phyloP scores from a whole-genome alignment of 2,797 vertebrate genomes.

The Sebastes reedi region DNA sequence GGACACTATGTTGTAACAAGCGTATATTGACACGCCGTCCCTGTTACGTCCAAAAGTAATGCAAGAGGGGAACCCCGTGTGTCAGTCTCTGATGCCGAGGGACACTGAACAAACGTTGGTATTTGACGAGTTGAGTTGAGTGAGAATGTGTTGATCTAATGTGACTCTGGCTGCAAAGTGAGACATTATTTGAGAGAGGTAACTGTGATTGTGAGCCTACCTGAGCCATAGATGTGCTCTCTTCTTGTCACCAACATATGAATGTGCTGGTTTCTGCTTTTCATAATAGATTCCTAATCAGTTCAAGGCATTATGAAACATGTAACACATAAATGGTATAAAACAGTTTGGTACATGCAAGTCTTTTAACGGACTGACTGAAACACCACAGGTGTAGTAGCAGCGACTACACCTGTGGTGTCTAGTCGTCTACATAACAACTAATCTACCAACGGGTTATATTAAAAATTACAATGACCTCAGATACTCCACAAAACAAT shows the following conservation, averaged over 20 bases:
- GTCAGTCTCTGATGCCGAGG: no score
- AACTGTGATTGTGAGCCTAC: not conserved
- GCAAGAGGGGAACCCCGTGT: no score
- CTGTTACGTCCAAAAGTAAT: no score
- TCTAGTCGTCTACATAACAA: not conserved
- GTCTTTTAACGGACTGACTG: not conserved
- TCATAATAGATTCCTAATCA: not conserved
- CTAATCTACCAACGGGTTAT: not conserved
- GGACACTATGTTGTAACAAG: no score
- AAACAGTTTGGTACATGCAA: not conserved
- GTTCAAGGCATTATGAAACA: not conserved
- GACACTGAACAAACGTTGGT: no score
- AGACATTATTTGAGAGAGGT: not conserved
- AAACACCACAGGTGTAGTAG: not conserved
- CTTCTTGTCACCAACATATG: not conserved
- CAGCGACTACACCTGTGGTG: no score
- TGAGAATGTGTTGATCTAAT: no score
- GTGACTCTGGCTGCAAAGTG: not conserved
- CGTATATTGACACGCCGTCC: no score
- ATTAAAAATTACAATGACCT: not conserved
- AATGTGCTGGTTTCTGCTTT: not conserved
- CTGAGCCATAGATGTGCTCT: not conserved
- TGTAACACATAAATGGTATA: not conserved
- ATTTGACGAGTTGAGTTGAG: no score
- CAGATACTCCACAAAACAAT: slow-evolving; percentile 13